phyloP scores from a whole-genome alignment of 2,888 invertebrate genomes.

The Lacanobia wlatinum region DNA sequence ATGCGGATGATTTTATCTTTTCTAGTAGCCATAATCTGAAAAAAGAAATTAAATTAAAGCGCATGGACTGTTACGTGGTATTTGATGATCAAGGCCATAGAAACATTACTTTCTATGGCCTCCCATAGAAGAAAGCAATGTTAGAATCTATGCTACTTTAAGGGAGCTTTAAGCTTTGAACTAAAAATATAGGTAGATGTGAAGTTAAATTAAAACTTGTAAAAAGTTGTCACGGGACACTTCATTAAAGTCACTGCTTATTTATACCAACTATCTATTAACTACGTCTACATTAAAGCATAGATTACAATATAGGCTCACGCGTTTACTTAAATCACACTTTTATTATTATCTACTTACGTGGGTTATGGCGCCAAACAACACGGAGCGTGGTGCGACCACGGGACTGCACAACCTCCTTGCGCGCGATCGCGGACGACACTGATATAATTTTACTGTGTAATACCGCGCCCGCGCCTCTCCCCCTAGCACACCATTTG shows the following conservation, averaged over 20 bases:
- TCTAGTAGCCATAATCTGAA: constrained; percentile 11
- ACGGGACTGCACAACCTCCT: constrained; percentile 10
- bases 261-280: constrained; percentile 5
- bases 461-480: constrained; percentile 16
- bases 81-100: constrained; percentile 7
- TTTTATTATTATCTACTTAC: constrained; percentile 23
- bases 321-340: constrained; percentile 1
- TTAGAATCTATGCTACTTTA: constrained; percentile 14
- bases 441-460: not conserved
- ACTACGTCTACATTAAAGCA: not conserved
- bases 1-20: constrained; percentile 19
- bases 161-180: constrained; percentile 11
- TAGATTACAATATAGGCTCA: too few relatives aligned
- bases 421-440: constrained; percentile 8
- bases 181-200: constrained; percentile 4
- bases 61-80: constrained; percentile 2
- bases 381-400: constrained; percentile 9
- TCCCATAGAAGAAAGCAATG: constrained; percentile 5
- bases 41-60: constrained; percentile 12
- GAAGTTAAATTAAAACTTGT: not conserved
- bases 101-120: constrained; percentile 10
- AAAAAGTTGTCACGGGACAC: constrained; percentile 5
- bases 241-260: constrained; percentile 2
- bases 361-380: constrained; percentile 19
- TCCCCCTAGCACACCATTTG: constrained; percentile 15